Evolutionary conservation across 2,113 vertebrate genomes (phyloP).

Genomic region (Falco punctatus): DNA sequence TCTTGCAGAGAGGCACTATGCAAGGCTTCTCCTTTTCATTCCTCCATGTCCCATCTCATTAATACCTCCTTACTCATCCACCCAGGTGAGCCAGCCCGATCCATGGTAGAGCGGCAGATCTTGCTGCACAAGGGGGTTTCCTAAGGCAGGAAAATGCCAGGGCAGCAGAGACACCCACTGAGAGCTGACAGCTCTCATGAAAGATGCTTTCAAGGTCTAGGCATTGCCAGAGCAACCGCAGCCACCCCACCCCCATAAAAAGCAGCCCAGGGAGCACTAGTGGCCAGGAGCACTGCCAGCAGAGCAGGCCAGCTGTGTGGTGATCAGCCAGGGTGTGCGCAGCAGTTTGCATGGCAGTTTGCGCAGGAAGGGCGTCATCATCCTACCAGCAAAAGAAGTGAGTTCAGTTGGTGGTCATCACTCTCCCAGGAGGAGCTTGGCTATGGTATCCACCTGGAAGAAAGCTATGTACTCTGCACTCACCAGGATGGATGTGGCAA

Average conservation of each 20-base stretch:
- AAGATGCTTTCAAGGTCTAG: not conserved
- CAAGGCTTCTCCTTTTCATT: too few relatives aligned
- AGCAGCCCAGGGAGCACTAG: not conserved
- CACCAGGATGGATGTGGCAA: not conserved
- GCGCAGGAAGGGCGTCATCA: not conserved
- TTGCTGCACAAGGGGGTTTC: not conserved
- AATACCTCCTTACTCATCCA: too few relatives aligned
- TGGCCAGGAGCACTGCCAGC: not conserved
- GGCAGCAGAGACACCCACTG: not conserved
- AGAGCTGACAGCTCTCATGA: not conserved
- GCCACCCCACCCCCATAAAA: too few relatives aligned
- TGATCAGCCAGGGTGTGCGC: accelerated
- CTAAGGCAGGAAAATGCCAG: not conserved
- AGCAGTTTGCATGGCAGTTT: not conserved
- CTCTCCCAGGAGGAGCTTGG: not conserved
- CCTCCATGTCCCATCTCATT: too few relatives aligned
- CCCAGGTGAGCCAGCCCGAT: too few relatives aligned
- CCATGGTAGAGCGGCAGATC: not conserved
- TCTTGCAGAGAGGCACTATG: too few relatives aligned
- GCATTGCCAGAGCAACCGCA: not conserved
- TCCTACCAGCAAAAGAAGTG: not conserved
- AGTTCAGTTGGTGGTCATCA: not conserved
- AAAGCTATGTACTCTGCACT: not conserved
- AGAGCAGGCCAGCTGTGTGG: not conserved
- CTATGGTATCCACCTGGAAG: not conserved